Evolutionary conservation across 2,113 vertebrate species (phyloP).

Genomic region (Chionis minor): DNA sequence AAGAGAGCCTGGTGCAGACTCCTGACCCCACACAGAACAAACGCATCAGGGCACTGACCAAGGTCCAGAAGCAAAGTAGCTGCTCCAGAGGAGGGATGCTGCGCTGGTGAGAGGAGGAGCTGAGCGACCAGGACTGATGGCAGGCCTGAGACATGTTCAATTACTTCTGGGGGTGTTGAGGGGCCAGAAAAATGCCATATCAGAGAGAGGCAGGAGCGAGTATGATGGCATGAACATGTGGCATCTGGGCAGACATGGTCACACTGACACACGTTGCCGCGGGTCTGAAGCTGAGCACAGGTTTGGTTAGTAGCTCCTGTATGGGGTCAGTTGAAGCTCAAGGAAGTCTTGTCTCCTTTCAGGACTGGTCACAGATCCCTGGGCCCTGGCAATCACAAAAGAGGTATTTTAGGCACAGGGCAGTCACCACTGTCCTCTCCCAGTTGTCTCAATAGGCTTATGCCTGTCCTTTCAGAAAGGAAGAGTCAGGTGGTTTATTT

Average conservation of each 20-base stretch:
- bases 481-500: neutral
- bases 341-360: neutral
- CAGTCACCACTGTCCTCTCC: neutral
- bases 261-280: neutral
- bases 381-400: neutral
- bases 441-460: neutral
- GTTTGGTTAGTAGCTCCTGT: neutral
- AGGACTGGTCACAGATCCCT: neutral
- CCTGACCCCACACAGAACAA: neutral
- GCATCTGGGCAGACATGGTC: neutral
- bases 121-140: neutral
- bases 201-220: neutral
- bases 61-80: neutral
- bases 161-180: neutral
- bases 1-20: neutral
- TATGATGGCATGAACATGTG: neutral
- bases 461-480: neutral
- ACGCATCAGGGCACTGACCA: neutral
- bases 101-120: neutral
- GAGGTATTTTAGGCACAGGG: neutral
- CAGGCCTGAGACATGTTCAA: neutral
- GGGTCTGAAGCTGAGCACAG: neutral
- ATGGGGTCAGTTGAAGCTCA: neutral
- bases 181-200: neutral
- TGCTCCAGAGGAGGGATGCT: neutral